Base-by-base conservation (phyloP, 2,797 vertebrate species). In the Chaenodraco wilsoni region DNA sequence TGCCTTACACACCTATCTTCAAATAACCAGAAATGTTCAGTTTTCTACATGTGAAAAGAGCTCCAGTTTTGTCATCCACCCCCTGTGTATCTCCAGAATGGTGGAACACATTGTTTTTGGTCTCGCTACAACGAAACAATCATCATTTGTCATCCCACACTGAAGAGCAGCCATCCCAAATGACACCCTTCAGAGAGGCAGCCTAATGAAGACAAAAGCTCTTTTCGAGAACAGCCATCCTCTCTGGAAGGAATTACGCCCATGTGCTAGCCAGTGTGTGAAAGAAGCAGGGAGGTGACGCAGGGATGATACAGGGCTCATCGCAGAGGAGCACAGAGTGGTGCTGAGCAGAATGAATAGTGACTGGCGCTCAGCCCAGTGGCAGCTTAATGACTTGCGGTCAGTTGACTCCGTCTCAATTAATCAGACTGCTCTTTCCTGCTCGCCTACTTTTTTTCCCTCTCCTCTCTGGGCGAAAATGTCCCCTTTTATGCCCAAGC, bases 331-430 rank as follows among this genome's bases (percentile, higher is more conserved):
- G 72, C 61, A 72, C 40, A 79, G 72, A 87, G 79, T 62, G 66
- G 51, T 82, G 27, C 66, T 90, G 86, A 91, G 71, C 76, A 80
- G 83, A 90, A 94, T 92, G 85, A 92, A 85, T 88, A 92, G 88
- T 92, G 93, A 94, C 91, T 90, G 87, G 87, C 79, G 61, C 86
- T 91, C 86, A 79, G 88, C 90, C 92, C 87, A 88, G 78, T 90
- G 89, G 90, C 88, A 76, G 88, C 91, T 92, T 93, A 93, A 94
- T 93, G 90, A 92, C 90, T 92, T 90, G 92, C 86, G 90, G 91
- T 93, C 88, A 92, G 90, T 90, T 90, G 88, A 88, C 87, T 93
- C 92, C 90, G 91, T 94, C 91, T 94, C 91, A 92, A 90, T 93
- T 92, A 92, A 93, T 93, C 90, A 91, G 88, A 86, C 85, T 87